These are phyloP conservation scores for Eclectus roratus DNA, from an alignment of 2,113 vertebrate genomes.

Conservation along the genomic window DNA sequence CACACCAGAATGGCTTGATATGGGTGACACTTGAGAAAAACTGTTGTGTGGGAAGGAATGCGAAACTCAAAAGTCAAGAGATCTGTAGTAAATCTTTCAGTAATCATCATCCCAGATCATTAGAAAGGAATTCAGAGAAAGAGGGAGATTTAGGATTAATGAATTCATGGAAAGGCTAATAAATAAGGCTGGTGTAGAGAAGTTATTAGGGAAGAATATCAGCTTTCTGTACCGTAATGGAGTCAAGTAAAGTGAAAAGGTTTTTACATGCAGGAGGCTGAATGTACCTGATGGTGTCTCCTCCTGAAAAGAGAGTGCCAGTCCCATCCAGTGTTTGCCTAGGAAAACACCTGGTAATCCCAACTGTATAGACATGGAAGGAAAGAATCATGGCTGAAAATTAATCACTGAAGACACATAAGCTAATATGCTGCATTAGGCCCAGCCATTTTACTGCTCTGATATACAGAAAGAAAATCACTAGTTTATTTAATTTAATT, in stretches of 20 bases:
- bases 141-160: neutral
- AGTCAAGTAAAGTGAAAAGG: neutral
- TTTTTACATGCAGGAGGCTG: neutral
- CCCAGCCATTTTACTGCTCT: neutral
- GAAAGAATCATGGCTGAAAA: neutral
- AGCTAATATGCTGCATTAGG: neutral
- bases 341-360: neutral
- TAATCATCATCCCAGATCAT: neutral
- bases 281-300: neutral
- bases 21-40: neutral
- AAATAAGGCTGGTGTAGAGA: neutral
- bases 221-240: neutral
- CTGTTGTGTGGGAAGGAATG: neutral
- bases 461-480: neutral
- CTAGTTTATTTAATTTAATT: rapidly evolving
- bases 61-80: neutral
- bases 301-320: neutral
- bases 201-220: neutral
- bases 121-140: neutral
- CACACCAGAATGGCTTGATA: neutral
- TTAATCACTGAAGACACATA: neutral
- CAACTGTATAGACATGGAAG: neutral
- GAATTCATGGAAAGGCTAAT: neutral
- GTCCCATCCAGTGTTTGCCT: neutral
- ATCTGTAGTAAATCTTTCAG: neutral